Percentiles rank a stretch among this genome's conserved stretches.
These are phyloP conservation scores for Labeo rohita DNA, from an alignment of 2,113 vertebrate genomes.

Conservation along the genomic window DNA sequence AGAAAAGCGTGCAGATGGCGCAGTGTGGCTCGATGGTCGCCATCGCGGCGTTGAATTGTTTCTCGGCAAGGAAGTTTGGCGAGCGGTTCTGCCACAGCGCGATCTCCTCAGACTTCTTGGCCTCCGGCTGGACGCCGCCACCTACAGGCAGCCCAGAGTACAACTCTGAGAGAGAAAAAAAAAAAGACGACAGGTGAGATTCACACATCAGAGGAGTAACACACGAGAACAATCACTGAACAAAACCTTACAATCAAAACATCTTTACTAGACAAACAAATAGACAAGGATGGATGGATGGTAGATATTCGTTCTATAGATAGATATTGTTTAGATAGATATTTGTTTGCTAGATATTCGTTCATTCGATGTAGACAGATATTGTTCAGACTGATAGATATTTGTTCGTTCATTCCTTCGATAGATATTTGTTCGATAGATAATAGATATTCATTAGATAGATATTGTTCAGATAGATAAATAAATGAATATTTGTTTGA, in stretches of 20 bases:
- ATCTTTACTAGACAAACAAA: background rate
- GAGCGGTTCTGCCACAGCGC: constrained; percentile 88
- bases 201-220: background rate
- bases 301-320: background rate
- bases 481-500: background rate
- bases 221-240: too few relatives aligned
- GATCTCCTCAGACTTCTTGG: constrained; percentile 81
- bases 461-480: background rate
- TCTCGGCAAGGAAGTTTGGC: constrained; percentile 85
- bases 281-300: background rate
- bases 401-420: too few relatives aligned
- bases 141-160: constrained; percentile 82
- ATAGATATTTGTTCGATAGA: background rate
- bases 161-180: constrained; percentile 60
- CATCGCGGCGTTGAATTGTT: constrained; percentile 87
- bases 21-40: constrained; percentile 87
- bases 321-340: background rate
- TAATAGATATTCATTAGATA: too few relatives aligned
- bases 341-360: too few relatives aligned
- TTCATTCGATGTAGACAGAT: background rate
- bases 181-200: background rate
- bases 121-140: constrained; percentile 77
- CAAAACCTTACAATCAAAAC: too few relatives aligned
- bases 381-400: too few relatives aligned
- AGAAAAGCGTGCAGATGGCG: constrained; percentile 92